A percentile compares a stretch with the other conserved stretches of the same genome.
These are phyloP conservation scores for Colostygia pectinataria DNA, from an alignment of 2,888 invertebrate species.

Conservation along the genomic window DNA sequence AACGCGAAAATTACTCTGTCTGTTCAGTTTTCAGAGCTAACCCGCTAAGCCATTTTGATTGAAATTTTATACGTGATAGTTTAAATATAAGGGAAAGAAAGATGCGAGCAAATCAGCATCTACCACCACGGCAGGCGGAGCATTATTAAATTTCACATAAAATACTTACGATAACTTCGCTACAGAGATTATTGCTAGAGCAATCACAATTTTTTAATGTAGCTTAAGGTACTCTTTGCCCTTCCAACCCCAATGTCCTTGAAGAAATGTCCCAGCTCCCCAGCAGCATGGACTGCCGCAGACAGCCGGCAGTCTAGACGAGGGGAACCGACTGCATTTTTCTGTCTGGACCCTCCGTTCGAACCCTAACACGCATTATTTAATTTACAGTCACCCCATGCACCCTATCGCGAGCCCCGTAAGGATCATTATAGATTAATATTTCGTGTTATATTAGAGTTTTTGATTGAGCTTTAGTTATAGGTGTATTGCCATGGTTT, in stretches of 20 bases:
- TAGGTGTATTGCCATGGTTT: conserved; percentile 25
- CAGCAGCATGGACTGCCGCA: conserved; percentile 48
- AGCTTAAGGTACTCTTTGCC: no score
- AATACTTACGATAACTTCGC: no score
- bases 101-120: no score
- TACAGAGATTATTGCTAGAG: no score
- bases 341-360: conserved; percentile 75
- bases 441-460: conserved; percentile 15
- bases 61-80: no score
- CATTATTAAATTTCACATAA: no score
- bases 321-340: conserved; percentile 79
- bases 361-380: conserved; percentile 71
- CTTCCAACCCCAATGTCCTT: conserved; percentile 39
- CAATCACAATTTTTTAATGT: no score
- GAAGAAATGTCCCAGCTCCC: conserved; percentile 47
- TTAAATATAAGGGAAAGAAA: no score
- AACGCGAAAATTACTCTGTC: no score
- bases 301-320: conserved; percentile 76
- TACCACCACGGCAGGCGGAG: no score
- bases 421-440: conserved; percentile 29
- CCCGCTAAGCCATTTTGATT: no score
- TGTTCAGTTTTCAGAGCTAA: no score
- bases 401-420: conserved; percentile 23
- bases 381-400: conserved; percentile 49
- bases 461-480: conserved; percentile 26